Evolutionary conservation across 1,140 invertebrate species (phyloP), one percentile per base, ranked within the genome.

Genomic region (Scaptomyza pallida): DNA sequence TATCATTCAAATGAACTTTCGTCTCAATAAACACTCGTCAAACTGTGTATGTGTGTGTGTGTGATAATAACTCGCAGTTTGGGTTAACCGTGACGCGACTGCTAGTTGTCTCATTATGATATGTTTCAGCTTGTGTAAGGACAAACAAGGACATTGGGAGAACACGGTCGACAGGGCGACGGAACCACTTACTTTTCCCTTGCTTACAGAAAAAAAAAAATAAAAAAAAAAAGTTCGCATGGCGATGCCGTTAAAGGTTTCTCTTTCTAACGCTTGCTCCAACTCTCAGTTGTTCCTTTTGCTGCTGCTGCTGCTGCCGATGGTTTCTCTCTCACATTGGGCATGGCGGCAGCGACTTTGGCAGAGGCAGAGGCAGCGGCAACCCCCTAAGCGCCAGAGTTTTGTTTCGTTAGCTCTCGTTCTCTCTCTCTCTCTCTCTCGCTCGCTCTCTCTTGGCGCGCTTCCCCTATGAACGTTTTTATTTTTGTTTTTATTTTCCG

Each of bases 71-170:
- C 23, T 19, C 12, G 35, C 47, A 41, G 52, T 50, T 41, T 44
- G n/a, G n/a, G 50, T 9, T 55, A 37, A 37, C 68, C 61, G 68
- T 68, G 52, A 68, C 65, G 71, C 50, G 72, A 60, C 65, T 56
- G 65, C 40, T 59, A 80, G 71, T 80, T 80, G 68, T 72, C 74
- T 74, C 67, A 78, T 80, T 88, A 80, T 75, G 83, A 72, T 74
- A 56, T 89, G 76, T 75, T n/a, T 78, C 70, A 52, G 67, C 65
- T 69, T 54, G 56, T 63, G 67, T 68, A 44, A 67, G 68, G 82
- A 70, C 68, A 75, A 78, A 81, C 79, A 77, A 89, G 70, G 56
- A 80, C 74, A 89, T 64, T 71, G 65, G 43, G 56, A 30, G 56
- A 30, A 30, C 26, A 51, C 33, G 45, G 62, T 50, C 60, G 63